A percentile compares a stretch with the other conserved stretches of the same genome.
Evolutionary conservation across 2,888 invertebrate genomes (phyloP).

Genomic region (Eupithecia tripunctaria): DNA sequence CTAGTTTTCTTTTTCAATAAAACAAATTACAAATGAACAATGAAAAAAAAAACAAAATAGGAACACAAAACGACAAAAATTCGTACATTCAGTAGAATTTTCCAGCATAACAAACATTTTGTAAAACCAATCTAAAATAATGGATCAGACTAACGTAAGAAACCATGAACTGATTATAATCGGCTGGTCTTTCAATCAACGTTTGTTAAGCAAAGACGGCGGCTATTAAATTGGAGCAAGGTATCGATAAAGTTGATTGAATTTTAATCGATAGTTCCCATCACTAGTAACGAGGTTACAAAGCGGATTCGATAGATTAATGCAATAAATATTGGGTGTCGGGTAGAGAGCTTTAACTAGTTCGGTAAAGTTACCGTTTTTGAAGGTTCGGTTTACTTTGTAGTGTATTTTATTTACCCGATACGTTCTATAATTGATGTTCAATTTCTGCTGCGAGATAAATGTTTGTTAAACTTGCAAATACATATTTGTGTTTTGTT

Average conservation of each 20-base stretch:
- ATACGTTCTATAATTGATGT: not conserved
- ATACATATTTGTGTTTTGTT: not conserved
- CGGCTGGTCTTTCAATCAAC: constrained; percentile 17
- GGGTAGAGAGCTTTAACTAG: constrained; percentile 8
- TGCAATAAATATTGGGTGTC: constrained; percentile 31
- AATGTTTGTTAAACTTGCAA: not conserved
- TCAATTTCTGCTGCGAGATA: not conserved
- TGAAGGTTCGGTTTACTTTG: not conserved
- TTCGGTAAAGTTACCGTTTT: constrained; percentile 5
- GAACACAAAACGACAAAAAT: not conserved
- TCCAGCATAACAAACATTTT: not conserved
- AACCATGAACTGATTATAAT: constrained; percentile 17
- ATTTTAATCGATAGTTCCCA: constrained; percentile 37
- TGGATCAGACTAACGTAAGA: constrained; percentile 4
- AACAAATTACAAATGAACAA: no score
- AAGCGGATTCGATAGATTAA: constrained; percentile 32
- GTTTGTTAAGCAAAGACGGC: constrained; percentile 25
- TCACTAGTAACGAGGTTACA: constrained; percentile 32
- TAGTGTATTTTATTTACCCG: not conserved
- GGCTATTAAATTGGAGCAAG: constrained; percentile 27
- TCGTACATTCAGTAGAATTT: not conserved
- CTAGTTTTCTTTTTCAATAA: not conserved
- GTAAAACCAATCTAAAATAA: not conserved
- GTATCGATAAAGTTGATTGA: constrained; percentile 33
- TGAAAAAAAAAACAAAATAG: no score